Evolutionary conservation across 2,888 invertebrate species (phyloP).

Genomic region (Dusona sp.): DNA sequence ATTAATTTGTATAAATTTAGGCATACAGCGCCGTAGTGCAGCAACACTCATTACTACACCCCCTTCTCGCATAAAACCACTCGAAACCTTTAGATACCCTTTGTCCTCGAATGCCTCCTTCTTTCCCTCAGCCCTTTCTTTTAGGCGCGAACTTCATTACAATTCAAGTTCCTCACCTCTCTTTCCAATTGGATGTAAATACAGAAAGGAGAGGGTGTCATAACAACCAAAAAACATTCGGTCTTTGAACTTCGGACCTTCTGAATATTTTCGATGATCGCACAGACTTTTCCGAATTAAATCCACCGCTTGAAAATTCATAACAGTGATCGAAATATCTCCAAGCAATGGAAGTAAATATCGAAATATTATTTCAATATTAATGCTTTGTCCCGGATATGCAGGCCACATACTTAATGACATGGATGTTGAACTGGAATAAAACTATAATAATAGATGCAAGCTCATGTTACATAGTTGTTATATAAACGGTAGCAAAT

Average conservation of each 20-base stretch:
- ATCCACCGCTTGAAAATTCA: neutral
- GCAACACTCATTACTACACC: slow-evolving; percentile 47
- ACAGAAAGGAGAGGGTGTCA: neutral
- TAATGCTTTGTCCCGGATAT: neutral
- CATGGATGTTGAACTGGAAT: neutral
- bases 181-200: neutral
- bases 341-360: neutral
- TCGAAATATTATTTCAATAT: neutral
- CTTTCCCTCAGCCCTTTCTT: slow-evolving; percentile 17
- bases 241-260: slow-evolving; percentile 6
- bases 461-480: neutral
- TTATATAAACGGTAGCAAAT: too few species aligned
- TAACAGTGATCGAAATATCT: neutral
- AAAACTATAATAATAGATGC: neutral
- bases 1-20: slow-evolving; percentile 78
- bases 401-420: neutral
- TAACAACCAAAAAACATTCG: slow-evolving; percentile 10
- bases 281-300: neutral
- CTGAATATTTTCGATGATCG: neutral
- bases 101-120: slow-evolving; percentile 21
- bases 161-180: slow-evolving; percentile 24
- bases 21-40: slow-evolving; percentile 31
- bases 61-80: slow-evolving; percentile 18
- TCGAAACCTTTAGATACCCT: slow-evolving; percentile 36
- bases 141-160: slow-evolving; percentile 15